Conservation (phyloP, 2,888 invertebrate species). For the Busseola fusca region DNA sequence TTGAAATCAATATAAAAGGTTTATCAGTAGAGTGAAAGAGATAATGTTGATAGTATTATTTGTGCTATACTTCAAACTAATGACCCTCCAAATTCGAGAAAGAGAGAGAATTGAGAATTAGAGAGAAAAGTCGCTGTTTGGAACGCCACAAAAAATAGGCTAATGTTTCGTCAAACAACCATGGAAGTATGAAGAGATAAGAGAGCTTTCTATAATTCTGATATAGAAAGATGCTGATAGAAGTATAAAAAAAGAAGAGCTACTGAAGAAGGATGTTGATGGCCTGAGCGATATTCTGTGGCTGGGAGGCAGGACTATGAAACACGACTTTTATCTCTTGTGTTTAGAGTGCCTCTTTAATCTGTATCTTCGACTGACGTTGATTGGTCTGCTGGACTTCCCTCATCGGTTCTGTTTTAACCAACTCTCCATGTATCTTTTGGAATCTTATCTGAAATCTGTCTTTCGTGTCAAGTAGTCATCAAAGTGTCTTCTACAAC, state of each 20-base stretch:
- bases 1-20: background rate
- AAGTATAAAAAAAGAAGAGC: background rate
- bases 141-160: background rate
- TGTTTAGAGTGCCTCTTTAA: background rate
- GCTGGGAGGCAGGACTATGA: background rate
- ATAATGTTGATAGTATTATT: background rate
- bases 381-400: background rate
- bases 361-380: background rate
- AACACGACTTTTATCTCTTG: background rate
- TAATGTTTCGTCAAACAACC: accelerated
- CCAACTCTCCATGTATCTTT: background rate
- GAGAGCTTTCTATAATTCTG: too few relatives aligned
- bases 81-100: background rate
- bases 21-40: background rate
- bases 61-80: background rate
- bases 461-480: background rate
- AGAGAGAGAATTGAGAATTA: too few relatives aligned
- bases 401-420: background rate
- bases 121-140: too few relatives aligned
- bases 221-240: background rate
- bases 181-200: background rate
- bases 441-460: background rate
- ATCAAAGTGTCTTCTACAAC: background rate
- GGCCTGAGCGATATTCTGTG: too few relatives aligned
- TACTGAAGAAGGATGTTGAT: background rate